phyloP scores from a whole-genome alignment of 2,797 vertebrate genomes.

The Coilia nasus region DNA sequence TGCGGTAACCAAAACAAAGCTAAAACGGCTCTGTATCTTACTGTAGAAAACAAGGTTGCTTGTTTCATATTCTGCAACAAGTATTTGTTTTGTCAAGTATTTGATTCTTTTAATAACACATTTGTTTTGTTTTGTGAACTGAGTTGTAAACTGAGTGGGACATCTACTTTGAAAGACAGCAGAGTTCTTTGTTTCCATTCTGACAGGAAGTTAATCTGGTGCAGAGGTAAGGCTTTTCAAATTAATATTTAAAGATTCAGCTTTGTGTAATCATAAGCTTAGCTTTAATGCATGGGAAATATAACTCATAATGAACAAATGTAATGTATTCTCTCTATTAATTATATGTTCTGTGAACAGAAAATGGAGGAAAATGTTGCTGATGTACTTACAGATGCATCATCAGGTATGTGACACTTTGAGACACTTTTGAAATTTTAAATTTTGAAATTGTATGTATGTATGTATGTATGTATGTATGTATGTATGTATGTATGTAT shows the following conservation, averaged over 20 bases:
- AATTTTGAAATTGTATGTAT: too few relatives aligned
- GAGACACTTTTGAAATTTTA: too few relatives aligned
- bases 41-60: background rate
- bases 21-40: background rate
- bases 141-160: background rate
- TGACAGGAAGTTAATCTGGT: constrained; percentile 72
- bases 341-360: constrained; percentile 47
- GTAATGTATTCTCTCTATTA: constrained; percentile 38
- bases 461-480: too few relatives aligned
- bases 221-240: constrained; percentile 52
- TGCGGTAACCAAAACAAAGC: background rate
- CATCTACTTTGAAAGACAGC: background rate
- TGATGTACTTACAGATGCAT: constrained; percentile 65
- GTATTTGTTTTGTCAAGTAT: background rate
- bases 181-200: constrained; percentile 50
- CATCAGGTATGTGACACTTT: constrained; percentile 66
- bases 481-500: background rate
- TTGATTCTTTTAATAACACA: background rate
- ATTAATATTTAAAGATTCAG: background rate
- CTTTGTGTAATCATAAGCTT: background rate
- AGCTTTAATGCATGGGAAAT: background rate
- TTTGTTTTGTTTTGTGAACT: background rate
- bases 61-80: background rate
- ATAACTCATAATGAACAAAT: background rate
- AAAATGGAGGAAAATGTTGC: constrained; percentile 69